Conservation (phyloP, 2,113 vertebrate species). For the Urocolius indicus region DNA sequence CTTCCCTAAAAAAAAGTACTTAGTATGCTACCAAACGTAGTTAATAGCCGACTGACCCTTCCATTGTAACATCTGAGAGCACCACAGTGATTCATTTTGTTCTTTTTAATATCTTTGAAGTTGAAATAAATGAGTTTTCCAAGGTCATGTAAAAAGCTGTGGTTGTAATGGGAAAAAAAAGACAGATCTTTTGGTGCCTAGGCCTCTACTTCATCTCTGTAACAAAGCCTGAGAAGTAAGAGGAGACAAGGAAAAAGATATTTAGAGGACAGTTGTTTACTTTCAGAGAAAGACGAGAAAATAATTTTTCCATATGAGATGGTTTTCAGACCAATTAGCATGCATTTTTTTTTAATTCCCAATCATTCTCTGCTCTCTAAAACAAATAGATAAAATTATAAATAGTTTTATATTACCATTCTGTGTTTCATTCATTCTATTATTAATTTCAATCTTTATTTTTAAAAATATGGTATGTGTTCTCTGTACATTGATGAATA, state of each 20-base stretch:
- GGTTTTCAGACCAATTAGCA: background rate
- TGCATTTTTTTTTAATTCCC: background rate
- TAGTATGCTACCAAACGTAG: background rate
- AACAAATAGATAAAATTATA: background rate
- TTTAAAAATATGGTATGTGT: background rate
- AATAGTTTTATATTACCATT: background rate
- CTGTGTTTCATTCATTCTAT: too few species aligned
- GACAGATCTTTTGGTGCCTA: conserved; percentile 37
- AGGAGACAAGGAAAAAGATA: background rate
- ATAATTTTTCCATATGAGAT: background rate
- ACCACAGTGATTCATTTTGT: conserved; percentile 33
- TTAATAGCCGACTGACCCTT: background rate
- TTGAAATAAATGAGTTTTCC: conserved; percentile 22
- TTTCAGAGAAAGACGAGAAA: background rate
- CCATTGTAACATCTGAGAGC: background rate
- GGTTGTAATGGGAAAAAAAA: conserved; percentile 6
- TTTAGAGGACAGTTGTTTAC: background rate
- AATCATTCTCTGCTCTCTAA: background rate
- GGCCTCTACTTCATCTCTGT: conserved; percentile 26
- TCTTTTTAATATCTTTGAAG: conserved; percentile 41
- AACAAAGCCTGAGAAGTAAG: conserved; percentile 12
- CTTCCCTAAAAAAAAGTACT: background rate
- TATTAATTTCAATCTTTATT: background rate
- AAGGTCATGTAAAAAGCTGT: conserved; percentile 10
- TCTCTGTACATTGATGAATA: background rate